Conservation (phyloP, 2,797 vertebrate genomes). For the Lindbergichthys nudifrons region DNA sequence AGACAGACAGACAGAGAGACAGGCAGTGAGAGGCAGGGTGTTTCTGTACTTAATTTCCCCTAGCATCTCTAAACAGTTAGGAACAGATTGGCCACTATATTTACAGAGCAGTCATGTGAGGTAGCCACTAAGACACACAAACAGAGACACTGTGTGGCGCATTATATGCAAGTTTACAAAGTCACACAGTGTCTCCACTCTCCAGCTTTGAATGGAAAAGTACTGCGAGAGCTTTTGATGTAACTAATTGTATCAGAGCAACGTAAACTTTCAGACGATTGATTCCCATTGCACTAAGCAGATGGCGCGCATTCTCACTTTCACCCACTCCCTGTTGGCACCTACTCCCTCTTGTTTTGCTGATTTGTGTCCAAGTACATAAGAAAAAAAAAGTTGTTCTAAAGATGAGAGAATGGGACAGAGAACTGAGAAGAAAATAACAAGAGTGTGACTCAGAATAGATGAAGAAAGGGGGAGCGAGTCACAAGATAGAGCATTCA, state of each 20-base stretch:
- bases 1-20: slow-evolving; percentile 6
- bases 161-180: slow-evolving; percentile 63
- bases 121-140: slow-evolving; percentile 41
- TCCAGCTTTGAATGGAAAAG: slow-evolving; percentile 62
- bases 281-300: slow-evolving; percentile 44
- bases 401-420: slow-evolving; percentile 25
- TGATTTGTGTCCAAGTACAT: slow-evolving; percentile 23
- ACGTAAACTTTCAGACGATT: slow-evolving; percentile 39
- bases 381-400: slow-evolving; percentile 19
- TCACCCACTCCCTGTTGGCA: slow-evolving; percentile 61
- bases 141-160: slow-evolving; percentile 47
- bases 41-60: slow-evolving; percentile 67
- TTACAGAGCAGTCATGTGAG: slow-evolving; percentile 55
- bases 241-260: slow-evolving; percentile 30
- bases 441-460: slow-evolving; percentile 22
- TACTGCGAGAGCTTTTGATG: slow-evolving; percentile 46
- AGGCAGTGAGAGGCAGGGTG: slow-evolving; percentile 14
- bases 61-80: slow-evolving; percentile 64
- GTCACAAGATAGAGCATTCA: not conserved
- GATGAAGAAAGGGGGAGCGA: not conserved
- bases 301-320: slow-evolving; percentile 67
- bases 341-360: slow-evolving; percentile 46
- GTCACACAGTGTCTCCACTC: slow-evolving; percentile 41
- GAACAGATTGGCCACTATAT: slow-evolving; percentile 70
- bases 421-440: slow-evolving; percentile 26